phyloP scores from a whole-genome alignment of 2,113 vertebrate species.

The Aix galericulata region DNA sequence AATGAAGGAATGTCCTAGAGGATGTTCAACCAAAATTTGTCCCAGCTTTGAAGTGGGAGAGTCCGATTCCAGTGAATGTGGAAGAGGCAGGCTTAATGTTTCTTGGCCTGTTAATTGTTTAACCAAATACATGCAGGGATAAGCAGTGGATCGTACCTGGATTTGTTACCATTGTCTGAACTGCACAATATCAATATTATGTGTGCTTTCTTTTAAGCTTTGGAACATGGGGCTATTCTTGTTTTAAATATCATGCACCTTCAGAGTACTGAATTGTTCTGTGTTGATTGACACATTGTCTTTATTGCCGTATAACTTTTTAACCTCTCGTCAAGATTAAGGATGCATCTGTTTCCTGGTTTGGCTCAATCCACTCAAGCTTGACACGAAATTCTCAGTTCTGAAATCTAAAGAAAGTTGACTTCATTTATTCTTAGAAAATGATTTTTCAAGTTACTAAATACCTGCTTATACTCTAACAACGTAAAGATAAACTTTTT shows the following conservation, averaged over 20 bases:
- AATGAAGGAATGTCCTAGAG: not conserved
- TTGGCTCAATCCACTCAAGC: not conserved
- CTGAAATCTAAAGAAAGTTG: not conserved
- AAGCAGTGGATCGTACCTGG: not conserved
- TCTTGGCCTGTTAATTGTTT: not conserved
- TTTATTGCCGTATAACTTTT: not conserved
- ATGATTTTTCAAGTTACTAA: not conserved
- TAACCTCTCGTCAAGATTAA: not conserved
- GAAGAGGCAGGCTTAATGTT: not conserved
- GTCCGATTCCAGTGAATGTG: fast-evolving
- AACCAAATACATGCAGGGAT: not conserved
- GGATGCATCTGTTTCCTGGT: slow-evolving; percentile 15
- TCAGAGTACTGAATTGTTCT: not conserved
- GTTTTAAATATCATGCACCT: not conserved
- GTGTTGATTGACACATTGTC: not conserved
- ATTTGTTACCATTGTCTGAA: not conserved
- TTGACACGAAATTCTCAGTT: not conserved
- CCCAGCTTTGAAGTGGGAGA: not conserved
- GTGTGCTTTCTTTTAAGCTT: not conserved
- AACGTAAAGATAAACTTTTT: not conserved
- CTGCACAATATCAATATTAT: no score
- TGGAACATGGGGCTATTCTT: not conserved
- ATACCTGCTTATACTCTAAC: not conserved
- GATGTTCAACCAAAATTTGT: not conserved
- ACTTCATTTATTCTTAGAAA: not conserved